A percentile compares a stretch with the other conserved stretches of the same genome.
Conservation (phyloP, 2,113 vertebrate genomes). For the Leptosomus discolor region DNA sequence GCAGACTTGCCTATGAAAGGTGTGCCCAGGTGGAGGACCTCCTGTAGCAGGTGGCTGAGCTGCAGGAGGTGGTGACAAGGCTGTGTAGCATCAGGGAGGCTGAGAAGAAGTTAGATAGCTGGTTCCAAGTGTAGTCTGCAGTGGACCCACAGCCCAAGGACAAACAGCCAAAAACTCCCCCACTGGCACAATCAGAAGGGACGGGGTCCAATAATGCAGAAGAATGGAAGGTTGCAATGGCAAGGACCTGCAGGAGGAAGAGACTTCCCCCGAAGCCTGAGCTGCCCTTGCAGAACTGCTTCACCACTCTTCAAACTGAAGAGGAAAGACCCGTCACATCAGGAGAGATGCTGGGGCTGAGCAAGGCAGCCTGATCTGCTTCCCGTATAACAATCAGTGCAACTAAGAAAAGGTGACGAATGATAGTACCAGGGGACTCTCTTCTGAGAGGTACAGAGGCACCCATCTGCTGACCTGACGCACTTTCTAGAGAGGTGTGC, state of each 20-base stretch:
- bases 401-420: not conserved
- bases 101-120: not conserved
- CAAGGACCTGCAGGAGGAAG: not conserved
- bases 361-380: not conserved
- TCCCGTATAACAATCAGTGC: not conserved
- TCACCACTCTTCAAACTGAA: not conserved
- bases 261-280: not conserved
- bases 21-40: not conserved
- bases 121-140: not conserved
- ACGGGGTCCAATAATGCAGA: not conserved
- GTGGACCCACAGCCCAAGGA: not conserved
- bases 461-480: not conserved
- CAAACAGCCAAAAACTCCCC: not conserved
- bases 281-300: not conserved
- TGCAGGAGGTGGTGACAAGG: not conserved
- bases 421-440: not conserved
- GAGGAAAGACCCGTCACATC: not conserved
- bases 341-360: not conserved
- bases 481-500: not conserved
- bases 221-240: not conserved
- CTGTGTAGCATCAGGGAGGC: not conserved
- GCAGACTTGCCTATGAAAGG: not conserved
- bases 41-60: not conserved
- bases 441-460: not conserved
- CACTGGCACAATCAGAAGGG: no score